phyloP scores from a whole-genome alignment of 1,140 invertebrate species.

The Thaumetopoea pityocampa region DNA sequence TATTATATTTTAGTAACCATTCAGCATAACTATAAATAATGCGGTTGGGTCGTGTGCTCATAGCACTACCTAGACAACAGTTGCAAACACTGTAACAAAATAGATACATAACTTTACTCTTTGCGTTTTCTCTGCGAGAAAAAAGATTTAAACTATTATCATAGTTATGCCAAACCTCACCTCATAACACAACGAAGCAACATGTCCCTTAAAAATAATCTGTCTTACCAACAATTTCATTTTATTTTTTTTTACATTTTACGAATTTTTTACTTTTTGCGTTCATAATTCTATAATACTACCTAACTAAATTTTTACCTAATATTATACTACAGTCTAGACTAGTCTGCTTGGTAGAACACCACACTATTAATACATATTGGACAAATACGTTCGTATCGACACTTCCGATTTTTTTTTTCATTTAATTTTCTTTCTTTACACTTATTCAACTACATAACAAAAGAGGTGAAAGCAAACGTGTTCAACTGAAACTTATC shows the following conservation, averaged over 20 bases:
- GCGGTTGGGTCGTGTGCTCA: slow-evolving; percentile 76
- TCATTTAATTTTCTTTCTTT: slow-evolving; percentile 68
- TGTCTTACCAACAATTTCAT: slow-evolving; percentile 76
- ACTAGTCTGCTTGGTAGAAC: slow-evolving; percentile 76
- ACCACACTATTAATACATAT: slow-evolving; percentile 75
- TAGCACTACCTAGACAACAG: slow-evolving; percentile 76
- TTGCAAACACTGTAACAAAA: slow-evolving; percentile 78
- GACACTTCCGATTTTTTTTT: slow-evolving; percentile 67
- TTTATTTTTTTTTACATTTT: slow-evolving; percentile 75
- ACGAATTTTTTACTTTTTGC: slow-evolving; percentile 69
- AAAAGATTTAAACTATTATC: slow-evolving; percentile 69
- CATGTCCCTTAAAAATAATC: slow-evolving; percentile 77
- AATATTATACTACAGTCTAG: slow-evolving; percentile 72
- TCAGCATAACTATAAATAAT: slow-evolving; percentile 77
- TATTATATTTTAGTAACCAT: slow-evolving; percentile 74
- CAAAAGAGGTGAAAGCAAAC: slow-evolving; percentile 74
- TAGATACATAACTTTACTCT: slow-evolving; percentile 76
- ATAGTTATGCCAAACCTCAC: slow-evolving; percentile 76
- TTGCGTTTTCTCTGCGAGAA: slow-evolving; percentile 69
- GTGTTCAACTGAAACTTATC: slow-evolving; percentile 71
- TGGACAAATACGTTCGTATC: slow-evolving; percentile 75
- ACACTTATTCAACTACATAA: slow-evolving; percentile 74
- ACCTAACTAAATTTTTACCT: slow-evolving; percentile 74
- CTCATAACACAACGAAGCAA: slow-evolving; percentile 75
- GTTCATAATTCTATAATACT: slow-evolving; percentile 69